Base-by-base conservation (phyloP, 2,888 invertebrate genomes). In the Dasysyrphus albostriatus region DNA sequence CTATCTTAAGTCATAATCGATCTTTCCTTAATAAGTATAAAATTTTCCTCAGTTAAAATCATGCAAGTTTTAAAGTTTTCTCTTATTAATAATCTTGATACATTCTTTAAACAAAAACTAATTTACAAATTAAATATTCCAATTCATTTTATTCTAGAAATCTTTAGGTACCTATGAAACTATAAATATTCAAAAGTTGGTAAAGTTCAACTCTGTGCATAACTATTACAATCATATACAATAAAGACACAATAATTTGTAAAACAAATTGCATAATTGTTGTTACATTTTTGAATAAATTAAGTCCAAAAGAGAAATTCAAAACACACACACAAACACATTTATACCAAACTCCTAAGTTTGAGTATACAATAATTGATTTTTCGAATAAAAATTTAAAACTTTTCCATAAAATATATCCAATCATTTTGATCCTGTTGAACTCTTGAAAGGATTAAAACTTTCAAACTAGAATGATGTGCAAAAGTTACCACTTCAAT, bases 401-500 rank as follows among this genome's bases (percentile, higher is more conserved):
- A 61, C 42, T 61, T 29, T 42, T 12, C 24, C 12, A 19, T 61
- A 61, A 61, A 61, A 32, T 8, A 14, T 32, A 56, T 61, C 42
- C 19, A 12, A 61, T 39, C 42, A 61, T 61, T 42, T 61, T 39
- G 42, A 61, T 61, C 24, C 61, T 42, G 42, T 61, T 61, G 42
- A 61, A 61, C 42, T 61, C 34, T 39, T 29, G 1, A 29, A 61
- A 24, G 29, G n/a, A 42, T 61, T 37, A 24, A 61, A 61, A 61
- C 61, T 61, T 24, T 42, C 9, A 16, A 61, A 42, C 42, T 29
- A 8, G 24, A 24, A 61, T 42, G 61, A 51, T 67, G 37, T 51
- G 51, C 49, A 47, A 32, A 67, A 69, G 39, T 54, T 54, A 65
- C n/a, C 32, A 47, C 44, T 14, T n/a, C 14, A 54, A 54, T 47